Percentiles rank a stretch among this genome's conserved stretches.
phyloP scores from a whole-genome alignment of 2,888 invertebrate genomes.

The Epistrophella euchroma region DNA sequence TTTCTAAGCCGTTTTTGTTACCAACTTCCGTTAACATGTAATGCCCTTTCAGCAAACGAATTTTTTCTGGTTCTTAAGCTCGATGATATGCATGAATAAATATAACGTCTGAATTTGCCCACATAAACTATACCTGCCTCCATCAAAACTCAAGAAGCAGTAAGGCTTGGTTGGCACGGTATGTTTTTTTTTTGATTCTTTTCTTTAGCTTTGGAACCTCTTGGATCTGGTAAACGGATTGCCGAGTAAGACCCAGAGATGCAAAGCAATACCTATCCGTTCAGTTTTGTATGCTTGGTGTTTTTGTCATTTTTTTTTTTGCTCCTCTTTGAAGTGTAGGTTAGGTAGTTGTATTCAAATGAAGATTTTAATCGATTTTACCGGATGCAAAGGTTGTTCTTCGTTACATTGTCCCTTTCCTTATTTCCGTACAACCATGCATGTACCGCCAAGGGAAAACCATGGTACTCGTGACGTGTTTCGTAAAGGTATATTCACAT shows the following conservation, averaged over 20 bases:
- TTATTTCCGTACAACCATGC: no score
- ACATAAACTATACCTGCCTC: conserved; percentile 12
- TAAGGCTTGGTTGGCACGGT: neutral
- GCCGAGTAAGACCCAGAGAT: conserved; percentile 59
- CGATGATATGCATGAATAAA: conserved; percentile 43
- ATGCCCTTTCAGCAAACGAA: conserved; percentile 13
- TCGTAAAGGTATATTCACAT: conserved; percentile 36
- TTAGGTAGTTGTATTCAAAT: conserved; percentile 57
- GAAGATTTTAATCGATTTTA: conserved; percentile 73
- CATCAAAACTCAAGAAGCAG: conserved; percentile 15
- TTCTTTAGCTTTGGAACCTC: conserved; percentile 12
- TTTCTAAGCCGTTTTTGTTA: conserved; percentile 15
- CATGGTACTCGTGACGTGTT: no score
- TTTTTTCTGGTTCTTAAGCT: conserved; percentile 47
- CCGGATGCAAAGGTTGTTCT: conserved; percentile 69
- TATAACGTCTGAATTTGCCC: conserved; percentile 48
- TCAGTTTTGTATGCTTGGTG: conserved; percentile 37
- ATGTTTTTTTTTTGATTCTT: neutral
- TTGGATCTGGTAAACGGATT: conserved; percentile 20
- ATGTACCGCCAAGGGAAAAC: no score
- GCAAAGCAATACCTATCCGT: conserved; percentile 67
- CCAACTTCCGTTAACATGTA: conserved; percentile 38
- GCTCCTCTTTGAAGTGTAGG: neutral
- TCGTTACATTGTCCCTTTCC: conserved; percentile 3
- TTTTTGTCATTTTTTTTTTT: conserved; percentile 16